These are phyloP conservation scores for Malacosoma neustria DNA, from an alignment of 2,888 invertebrate genomes.

Conservation along the genomic window DNA sequence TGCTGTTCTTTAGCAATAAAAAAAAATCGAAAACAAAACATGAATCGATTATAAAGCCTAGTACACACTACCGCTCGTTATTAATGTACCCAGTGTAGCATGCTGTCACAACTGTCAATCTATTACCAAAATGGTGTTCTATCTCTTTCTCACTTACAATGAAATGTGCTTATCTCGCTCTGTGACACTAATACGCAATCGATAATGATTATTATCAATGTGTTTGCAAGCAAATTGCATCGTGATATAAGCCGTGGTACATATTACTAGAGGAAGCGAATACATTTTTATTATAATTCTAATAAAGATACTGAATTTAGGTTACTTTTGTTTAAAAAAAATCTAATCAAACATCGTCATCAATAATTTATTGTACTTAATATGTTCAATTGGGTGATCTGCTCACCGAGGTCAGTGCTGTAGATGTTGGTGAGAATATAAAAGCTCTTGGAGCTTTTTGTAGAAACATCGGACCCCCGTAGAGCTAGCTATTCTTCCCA, in stretches of 20 bases:
- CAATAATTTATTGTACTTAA: no score
- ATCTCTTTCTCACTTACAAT: background rate
- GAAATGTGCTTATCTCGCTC: constrained; percentile 18
- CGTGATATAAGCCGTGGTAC: constrained; percentile 24
- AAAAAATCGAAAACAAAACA: background rate
- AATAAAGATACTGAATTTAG: no score
- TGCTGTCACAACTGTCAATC: background rate
- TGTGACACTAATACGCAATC: constrained; percentile 59
- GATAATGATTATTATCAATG: constrained; percentile 63
- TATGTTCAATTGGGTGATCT: no score
- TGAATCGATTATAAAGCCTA: background rate
- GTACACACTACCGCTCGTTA: background rate
- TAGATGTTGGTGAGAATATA: no score
- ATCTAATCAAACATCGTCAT: no score
- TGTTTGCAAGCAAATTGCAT: constrained; percentile 63
- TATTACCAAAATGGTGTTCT: background rate
- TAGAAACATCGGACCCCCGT: no score
- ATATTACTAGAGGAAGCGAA: constrained; percentile 2
- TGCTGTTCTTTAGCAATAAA: no score
- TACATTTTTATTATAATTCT: no score
- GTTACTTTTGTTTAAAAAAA: no score
- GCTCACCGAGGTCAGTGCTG: no score
- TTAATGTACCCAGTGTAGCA: background rate
- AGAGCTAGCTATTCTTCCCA: no score
- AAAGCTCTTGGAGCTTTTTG: no score